These are phyloP conservation scores for Zaprionus davidi DNA, from an alignment of 1,140 invertebrate species.

Conservation along the genomic window DNA sequence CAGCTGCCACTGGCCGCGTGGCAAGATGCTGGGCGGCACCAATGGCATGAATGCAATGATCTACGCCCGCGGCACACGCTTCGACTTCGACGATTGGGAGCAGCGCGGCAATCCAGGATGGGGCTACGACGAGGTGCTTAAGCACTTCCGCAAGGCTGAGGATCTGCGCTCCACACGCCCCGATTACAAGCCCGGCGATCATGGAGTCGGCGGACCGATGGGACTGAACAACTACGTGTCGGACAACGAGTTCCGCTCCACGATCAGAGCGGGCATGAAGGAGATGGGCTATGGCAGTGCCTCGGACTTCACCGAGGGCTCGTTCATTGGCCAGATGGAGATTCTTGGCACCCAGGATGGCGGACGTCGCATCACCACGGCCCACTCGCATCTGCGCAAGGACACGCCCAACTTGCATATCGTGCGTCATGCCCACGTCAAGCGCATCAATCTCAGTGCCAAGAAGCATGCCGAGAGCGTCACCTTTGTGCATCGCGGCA, in stretches of 20 bases:
- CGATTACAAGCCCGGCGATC: slow-evolving; percentile 85
- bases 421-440: slow-evolving; percentile 90
- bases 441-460: slow-evolving; percentile 90
- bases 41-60: slow-evolving; percentile 90
- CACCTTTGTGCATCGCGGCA: slow-evolving; percentile 89
- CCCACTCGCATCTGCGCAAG: slow-evolving; percentile 87
- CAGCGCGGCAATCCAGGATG: slow-evolving; percentile 87
- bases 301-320: slow-evolving; percentile 86
- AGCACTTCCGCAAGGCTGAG: slow-evolving; percentile 89
- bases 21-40: slow-evolving; percentile 89
- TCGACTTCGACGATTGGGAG: slow-evolving; percentile 88
- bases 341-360: slow-evolving; percentile 84
- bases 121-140: slow-evolving; percentile 88
- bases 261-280: slow-evolving; percentile 81
- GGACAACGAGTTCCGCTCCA: slow-evolving; percentile 78
- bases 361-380: slow-evolving; percentile 86
- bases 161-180: slow-evolving; percentile 86
- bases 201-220: slow-evolving; percentile 87
- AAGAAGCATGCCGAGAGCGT: slow-evolving; percentile 90
- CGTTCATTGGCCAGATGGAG: slow-evolving; percentile 85
- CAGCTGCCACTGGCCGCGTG: slow-evolving; percentile 87
- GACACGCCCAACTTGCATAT: slow-evolving; percentile 90
- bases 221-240: slow-evolving; percentile 85
- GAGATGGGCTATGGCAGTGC: slow-evolving; percentile 84
- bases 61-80: slow-evolving; percentile 89